A percentile compares a stretch with the other conserved stretches of the same genome.
phyloP scores from a whole-genome alignment of 53 echinoderm and acorn worm genomes.

The Stichopus horrens region DNA sequence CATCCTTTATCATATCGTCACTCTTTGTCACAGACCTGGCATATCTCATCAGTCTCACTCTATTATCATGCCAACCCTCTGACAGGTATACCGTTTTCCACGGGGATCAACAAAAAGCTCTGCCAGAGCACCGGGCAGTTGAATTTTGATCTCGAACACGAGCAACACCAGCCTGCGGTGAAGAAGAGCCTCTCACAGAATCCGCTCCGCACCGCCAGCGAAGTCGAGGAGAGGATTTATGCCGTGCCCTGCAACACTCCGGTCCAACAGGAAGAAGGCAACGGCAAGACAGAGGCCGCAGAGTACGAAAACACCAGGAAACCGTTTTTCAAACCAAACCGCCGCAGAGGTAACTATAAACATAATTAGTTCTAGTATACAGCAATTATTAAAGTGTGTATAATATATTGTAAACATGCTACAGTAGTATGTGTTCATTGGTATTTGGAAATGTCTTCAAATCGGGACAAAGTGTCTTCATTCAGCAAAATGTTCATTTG shows the following conservation, averaged over 20 bases:
- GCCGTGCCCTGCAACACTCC: conserved; percentile 1
- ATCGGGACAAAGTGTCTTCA: no score
- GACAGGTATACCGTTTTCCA: neutral
- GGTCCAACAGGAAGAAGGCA: neutral
- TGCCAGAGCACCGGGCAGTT: conserved; percentile 20
- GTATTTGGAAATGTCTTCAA: no score
- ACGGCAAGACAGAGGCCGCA: neutral
- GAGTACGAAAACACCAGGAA: conserved; percentile 28
- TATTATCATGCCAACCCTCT: conserved; percentile 17
- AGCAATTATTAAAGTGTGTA: no score
- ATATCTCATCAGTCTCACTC: conserved; percentile 4
- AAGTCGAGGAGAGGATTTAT: neutral
- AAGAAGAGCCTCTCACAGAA: conserved; percentile 25
- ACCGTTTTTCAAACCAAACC: neutral
- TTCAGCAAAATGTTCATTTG: no score
- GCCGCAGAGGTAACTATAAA: conserved; percentile 2
- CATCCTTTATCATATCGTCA: neutral
- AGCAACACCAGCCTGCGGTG: neutral
- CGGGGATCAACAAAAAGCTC: neutral
- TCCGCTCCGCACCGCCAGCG: neutral
- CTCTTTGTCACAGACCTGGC: neutral
- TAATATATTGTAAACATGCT: no score
- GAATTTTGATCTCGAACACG: neutral
- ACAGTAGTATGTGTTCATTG: no score
- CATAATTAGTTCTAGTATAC: neutral